Conservation (phyloP, 2,113 vertebrate genomes). For the Phainopepla nitens region DNA sequence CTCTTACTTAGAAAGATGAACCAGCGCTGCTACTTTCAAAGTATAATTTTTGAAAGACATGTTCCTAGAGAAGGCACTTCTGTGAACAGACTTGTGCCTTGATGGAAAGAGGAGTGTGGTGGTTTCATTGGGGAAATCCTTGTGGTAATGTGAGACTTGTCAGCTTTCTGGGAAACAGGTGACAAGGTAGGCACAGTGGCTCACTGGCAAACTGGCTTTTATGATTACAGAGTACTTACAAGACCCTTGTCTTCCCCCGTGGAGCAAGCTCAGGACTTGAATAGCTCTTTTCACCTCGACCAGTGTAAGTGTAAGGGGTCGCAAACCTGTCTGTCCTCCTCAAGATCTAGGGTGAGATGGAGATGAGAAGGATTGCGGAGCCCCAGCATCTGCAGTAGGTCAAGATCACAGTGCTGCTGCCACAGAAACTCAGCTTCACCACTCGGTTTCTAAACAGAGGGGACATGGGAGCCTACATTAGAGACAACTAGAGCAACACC, state of each 20-base stretch:
- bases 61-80: not conserved
- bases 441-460: not conserved
- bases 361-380: not conserved
- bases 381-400: rapidly evolving
- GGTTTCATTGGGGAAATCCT: not conserved
- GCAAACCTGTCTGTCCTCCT: not conserved
- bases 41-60: not conserved
- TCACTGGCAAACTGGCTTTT: not conserved
- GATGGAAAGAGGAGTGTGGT: not conserved
- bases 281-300: not conserved
- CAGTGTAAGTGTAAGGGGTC: not conserved
- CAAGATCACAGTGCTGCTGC: rapidly evolving
- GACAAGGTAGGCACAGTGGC: not conserved
- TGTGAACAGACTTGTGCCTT: not conserved
- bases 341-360: not conserved
- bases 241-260: not conserved
- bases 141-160: not conserved
- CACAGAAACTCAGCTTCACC: not conserved
- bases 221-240: not conserved
- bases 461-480: not conserved
- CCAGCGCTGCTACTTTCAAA: not conserved
- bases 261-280: not conserved
- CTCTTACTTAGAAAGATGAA: not conserved
- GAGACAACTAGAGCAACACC: not conserved
- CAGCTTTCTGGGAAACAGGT: not conserved